Percentiles rank a stretch among this genome's conserved stretches.
Evolutionary conservation across 2,888 invertebrate genomes (phyloP).

Genomic region (Zaprionus bogoriensis): DNA sequence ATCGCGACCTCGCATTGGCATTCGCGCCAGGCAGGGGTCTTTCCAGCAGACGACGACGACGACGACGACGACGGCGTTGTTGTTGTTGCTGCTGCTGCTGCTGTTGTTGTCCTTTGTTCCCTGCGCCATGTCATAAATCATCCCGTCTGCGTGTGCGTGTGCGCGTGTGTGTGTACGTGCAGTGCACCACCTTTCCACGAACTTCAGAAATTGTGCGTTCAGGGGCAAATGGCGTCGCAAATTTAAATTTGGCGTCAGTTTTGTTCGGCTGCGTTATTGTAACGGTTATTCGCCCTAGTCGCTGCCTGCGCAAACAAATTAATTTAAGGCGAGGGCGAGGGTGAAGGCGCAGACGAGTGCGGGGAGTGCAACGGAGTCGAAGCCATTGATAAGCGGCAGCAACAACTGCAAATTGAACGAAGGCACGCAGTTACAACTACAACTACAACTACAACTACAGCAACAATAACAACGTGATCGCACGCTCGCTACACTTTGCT

Average conservation of each 20-base stretch:
- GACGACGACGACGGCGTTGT: neutral
- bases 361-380: conserved; percentile 42
- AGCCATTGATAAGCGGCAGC: conserved; percentile 55
- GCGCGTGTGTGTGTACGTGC: conserved; percentile 12
- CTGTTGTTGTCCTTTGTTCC: conserved; percentile 45
- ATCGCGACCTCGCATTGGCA: conserved; percentile 60
- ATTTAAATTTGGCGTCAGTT: conserved; percentile 60
- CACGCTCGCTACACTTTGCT: conserved; percentile 3
- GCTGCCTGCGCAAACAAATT: conserved; percentile 62
- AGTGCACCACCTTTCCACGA: conserved; percentile 65
- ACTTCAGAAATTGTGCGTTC: conserved; percentile 66
- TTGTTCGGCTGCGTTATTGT: conserved; percentile 43
- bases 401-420: conserved; percentile 8
- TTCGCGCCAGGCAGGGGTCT: conserved; percentile 57
- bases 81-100: conserved; percentile 18
- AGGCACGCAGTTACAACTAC: conserved; percentile 15
- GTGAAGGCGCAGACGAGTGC: neutral
- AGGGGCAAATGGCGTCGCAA: conserved; percentile 64
- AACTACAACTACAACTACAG: conserved; percentile 4
- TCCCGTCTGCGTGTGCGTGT: conserved; percentile 20
- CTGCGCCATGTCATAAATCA: conserved; percentile 74
- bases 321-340: conserved; percentile 44
- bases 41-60: conserved; percentile 49
- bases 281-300: conserved; percentile 26
- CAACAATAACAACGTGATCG: conserved; percentile 14